Conservation (phyloP, 53 echinoderm and acorn worm genomes). For the Paracentrotus lividus region DNA sequence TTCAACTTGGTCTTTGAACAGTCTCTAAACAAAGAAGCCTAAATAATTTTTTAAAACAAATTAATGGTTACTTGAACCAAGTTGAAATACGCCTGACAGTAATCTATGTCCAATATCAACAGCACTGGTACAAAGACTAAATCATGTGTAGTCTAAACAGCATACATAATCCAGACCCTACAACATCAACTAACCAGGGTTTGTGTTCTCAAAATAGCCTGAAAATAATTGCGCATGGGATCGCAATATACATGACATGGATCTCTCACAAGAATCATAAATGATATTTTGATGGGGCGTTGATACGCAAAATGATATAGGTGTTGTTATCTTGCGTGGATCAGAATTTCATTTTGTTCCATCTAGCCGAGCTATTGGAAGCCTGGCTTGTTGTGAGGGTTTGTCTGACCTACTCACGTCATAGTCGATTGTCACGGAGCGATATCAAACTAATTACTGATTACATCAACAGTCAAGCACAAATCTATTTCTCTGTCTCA, state of each 20-base stretch:
- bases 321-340: conserved; percentile 34
- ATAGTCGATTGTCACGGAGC: conserved; percentile 20
- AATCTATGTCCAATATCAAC: neutral
- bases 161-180: neutral
- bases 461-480: conserved; percentile 52
- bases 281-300: conserved; percentile 57
- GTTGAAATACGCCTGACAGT: neutral
- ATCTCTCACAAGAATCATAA: conserved; percentile 52
- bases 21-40: neutral
- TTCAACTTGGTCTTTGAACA: neutral
- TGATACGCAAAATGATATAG: conserved; percentile 25
- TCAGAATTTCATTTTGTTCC: conserved; percentile 59
- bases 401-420: conserved; percentile 56
- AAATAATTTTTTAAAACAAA: neutral
- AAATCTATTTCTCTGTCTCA: conserved; percentile 17
- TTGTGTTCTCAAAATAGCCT: neutral
- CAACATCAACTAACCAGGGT: neutral
- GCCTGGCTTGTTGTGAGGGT: neutral
- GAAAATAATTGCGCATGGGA: conserved; percentile 20
- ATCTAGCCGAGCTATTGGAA: neutral
- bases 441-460: conserved; percentile 59
- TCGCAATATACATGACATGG: neutral
- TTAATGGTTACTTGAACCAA: neutral
- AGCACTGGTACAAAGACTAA: neutral
- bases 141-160: neutral